Evolutionary conservation across 2,797 vertebrate species (phyloP).

Genomic region (Lindbergichthys nudifrons): DNA sequence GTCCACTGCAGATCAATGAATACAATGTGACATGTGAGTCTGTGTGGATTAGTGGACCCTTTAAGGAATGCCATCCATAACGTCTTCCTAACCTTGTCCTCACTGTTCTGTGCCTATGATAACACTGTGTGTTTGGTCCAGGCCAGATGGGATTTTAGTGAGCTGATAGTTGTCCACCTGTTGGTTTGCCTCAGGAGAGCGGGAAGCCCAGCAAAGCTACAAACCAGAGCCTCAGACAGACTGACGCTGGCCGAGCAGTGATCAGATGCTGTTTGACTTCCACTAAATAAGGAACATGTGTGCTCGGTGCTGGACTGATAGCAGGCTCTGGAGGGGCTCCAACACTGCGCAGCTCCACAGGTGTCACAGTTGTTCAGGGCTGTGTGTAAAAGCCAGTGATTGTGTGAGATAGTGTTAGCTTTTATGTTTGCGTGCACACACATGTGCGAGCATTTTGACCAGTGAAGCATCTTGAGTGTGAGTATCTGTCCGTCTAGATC

Average conservation of each 20-base stretch:
- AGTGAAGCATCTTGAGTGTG: constrained; percentile 43
- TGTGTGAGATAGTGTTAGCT: constrained; percentile 41
- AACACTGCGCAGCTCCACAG: constrained; percentile 63
- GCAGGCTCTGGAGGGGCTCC: constrained; percentile 63
- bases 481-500: constrained; percentile 62
- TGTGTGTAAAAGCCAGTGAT: constrained; percentile 31
- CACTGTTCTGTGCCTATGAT: constrained; percentile 17
- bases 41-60: neutral
- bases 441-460: constrained; percentile 48
- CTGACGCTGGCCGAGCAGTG: constrained; percentile 69
- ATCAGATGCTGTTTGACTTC: constrained; percentile 76
- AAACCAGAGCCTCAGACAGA: constrained; percentile 73
- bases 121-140: constrained; percentile 18
- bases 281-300: constrained; percentile 76
- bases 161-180: constrained; percentile 64
- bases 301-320: constrained; percentile 58
- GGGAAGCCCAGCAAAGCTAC: constrained; percentile 43
- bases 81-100: constrained; percentile 25
- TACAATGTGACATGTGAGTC: neutral
- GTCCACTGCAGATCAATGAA: constrained; percentile 6
- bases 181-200: constrained; percentile 56
- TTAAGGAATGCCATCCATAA: constrained; percentile 5
- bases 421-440: constrained; percentile 28
- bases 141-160: constrained; percentile 51
- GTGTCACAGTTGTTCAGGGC: constrained; percentile 65